These are phyloP conservation scores for Gavialis gangeticus DNA, from an alignment of 2,113 vertebrate genomes.

Conservation along the genomic window DNA sequence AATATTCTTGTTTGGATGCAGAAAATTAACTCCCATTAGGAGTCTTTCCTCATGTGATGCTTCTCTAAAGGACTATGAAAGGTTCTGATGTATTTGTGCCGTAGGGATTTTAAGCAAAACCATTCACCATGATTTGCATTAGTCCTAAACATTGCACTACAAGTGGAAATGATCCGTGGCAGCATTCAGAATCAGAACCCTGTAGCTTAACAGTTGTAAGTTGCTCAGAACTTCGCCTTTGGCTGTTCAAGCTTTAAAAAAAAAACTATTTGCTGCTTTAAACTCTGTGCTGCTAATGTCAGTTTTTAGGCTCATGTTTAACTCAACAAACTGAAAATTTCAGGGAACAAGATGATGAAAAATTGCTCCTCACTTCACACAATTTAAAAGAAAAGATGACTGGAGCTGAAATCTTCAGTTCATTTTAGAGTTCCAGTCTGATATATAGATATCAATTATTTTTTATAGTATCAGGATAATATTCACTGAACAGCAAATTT, in stretches of 20 bases:
- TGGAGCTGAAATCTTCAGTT: background rate
- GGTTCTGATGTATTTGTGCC: slow-evolving; percentile 15
- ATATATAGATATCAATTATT: background rate
- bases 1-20: background rate
- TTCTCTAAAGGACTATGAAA: slow-evolving; percentile 10
- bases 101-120: slow-evolving; percentile 32
- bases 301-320: slow-evolving; percentile 60
- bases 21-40: slow-evolving; percentile 14
- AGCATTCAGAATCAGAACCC: slow-evolving; percentile 9
- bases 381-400: slow-evolving; percentile 26
- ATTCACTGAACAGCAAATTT: background rate
- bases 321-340: slow-evolving; percentile 51
- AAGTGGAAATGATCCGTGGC: slow-evolving; percentile 46
- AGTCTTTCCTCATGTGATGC: background rate
- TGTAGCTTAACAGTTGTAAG: slow-evolving; percentile 23
- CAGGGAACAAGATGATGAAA: slow-evolving; percentile 51
- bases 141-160: background rate
- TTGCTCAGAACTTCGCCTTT: slow-evolving; percentile 59
- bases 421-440: background rate
- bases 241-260: slow-evolving; percentile 63
- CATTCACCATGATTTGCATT: slow-evolving; percentile 2
- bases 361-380: slow-evolving; percentile 24
- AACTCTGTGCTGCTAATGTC: slow-evolving; percentile 48
- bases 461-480: background rate
- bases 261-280: slow-evolving; percentile 65